Evolutionary conservation across 1,140 invertebrate species (phyloP), one percentile per base, ranked within the genome.

Genomic region (Trachymyrmex cornetzi): DNA sequence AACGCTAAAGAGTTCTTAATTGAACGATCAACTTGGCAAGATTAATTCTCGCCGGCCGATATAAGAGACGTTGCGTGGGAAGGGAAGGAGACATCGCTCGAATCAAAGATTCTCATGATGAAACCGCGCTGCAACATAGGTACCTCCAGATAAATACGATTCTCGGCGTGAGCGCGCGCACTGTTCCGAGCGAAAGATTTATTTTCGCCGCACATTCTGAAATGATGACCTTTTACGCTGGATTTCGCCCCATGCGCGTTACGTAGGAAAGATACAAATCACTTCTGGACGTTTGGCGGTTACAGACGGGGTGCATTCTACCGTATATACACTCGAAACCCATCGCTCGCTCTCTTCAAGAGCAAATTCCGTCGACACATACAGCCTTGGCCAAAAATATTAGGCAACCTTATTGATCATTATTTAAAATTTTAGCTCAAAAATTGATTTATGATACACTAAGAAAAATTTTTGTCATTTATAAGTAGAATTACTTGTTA

Each of bases 231-330:
- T 84, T 87, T 82, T 84, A 82, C 67, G 85, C 85, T 71, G 53
- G 67, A 81, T 87, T 82, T 75, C 71, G 67, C 80, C 44, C 24
- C 61, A 64, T 53, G n/a, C 61, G 24, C 27, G 63, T 72, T 75
- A 61, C 69, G 77, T 82, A 84, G 67, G 80, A 84, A 75, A 84
- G 80, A 80, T 67, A 75, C 87, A 87, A 88, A 88, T 88, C 87
- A 88, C 81, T 87, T 59, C 55, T 67, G 61, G 71, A 84, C 50
- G 71, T 59, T 71, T 16, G 79, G 48, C 86, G 87, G 77, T 88
- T 88, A 84, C 64, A 77, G 59, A 84, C 69, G 80, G 69, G 38
- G 38, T 55, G 80, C 67, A 74, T 82, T 55, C 80, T 22, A 61
- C 38, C 69, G 69, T 84, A 48, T 61, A 61, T 48, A 84, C 38